Base-by-base conservation (phyloP, 2,113 vertebrate genomes). In the Triplophysa dalaica region DNA sequence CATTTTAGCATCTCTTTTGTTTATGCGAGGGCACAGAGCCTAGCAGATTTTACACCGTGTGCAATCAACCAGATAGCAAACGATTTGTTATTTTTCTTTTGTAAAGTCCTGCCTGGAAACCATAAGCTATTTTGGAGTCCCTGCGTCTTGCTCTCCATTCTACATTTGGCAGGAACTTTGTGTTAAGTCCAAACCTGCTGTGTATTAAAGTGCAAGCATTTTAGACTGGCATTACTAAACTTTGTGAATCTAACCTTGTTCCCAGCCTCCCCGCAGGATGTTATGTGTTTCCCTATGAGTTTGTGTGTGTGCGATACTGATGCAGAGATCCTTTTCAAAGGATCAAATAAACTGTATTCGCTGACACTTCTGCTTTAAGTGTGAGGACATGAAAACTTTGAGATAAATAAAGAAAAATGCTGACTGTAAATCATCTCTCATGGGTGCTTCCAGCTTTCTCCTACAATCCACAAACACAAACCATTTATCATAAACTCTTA, bases 271-370 rank as follows among this genome's bases (percentile, higher is more conserved):
- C 48, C 67, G 75, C 52, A 29, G 48, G 65, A 76, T 61, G 58
- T 24, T 45, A 50, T 63, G 73, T 45, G 76, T 56, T 22, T 56
- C 4, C 45, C 58, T 68, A 22, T 58, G 69, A 61, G 10, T 78
- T 65, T 38, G 54, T 21, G 67, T 38, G 61, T 75, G 56, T 19
- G 61, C 33, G 45, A 56, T 45, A 64, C 78, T 62, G 81, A 81
- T 85, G 83, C 87, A 87, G 83, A 70, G 77, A 85, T 26, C 76
- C 56, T 68, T 79, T 89, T 85, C 87, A 87, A 82, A 84, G 78
- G 63, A n/a, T n/a, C n/a, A n/a, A 78, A 85, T 87, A 85, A 77
- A 17, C 77, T 72, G 67, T 38, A 77, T 80, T 70, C 79, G 82
- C 26, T 84, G 85, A 86, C 81, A 82, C 84, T 80, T 77, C 50